phyloP scores from a whole-genome alignment of 2,888 invertebrate species.

The Leptinotarsa haldemani region DNA sequence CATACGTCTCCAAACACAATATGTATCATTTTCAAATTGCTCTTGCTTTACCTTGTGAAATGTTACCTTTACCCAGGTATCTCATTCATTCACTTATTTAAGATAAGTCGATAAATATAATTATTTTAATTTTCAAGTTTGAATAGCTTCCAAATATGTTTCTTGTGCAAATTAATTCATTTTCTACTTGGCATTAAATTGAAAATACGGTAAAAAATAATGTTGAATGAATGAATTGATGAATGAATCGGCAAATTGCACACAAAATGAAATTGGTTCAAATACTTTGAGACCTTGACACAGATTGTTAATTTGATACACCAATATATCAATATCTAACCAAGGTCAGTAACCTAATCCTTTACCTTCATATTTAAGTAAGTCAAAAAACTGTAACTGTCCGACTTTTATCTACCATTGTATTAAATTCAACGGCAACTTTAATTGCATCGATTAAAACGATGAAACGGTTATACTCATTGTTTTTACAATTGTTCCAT shows the following conservation, averaged over 20 bases:
- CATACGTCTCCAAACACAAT: too few relatives aligned
- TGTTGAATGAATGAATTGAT: too few relatives aligned
- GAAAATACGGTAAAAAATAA: too few relatives aligned
- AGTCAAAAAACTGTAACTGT: constrained; percentile 39
- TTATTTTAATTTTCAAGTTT: too few relatives aligned
- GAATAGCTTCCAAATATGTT: too few relatives aligned
- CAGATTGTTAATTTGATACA: constrained; percentile 25
- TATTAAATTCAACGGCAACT: constrained; percentile 14
- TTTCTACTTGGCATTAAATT: too few relatives aligned
- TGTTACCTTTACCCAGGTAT: too few relatives aligned
- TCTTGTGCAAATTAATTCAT: too few relatives aligned
- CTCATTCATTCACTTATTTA: too few relatives aligned
- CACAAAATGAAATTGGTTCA: background rate
- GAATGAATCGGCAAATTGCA: background rate
- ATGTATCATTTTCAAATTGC: too few relatives aligned
- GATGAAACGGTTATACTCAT: constrained; percentile 1
- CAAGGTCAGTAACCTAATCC: constrained; percentile 41
- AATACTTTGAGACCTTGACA: background rate
- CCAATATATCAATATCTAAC: constrained; percentile 13
- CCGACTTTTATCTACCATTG: constrained; percentile 18
- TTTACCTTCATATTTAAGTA: constrained; percentile 34
- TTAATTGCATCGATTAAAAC: constrained; percentile 8
- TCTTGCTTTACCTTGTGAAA: too few relatives aligned
- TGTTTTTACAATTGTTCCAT: constrained; percentile 9
- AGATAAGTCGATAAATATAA: too few relatives aligned